A percentile compares a stretch with the other conserved stretches of the same genome.
Conservation (phyloP, 2,888 invertebrate genomes). For the Tetramorium bicarinatum region DNA sequence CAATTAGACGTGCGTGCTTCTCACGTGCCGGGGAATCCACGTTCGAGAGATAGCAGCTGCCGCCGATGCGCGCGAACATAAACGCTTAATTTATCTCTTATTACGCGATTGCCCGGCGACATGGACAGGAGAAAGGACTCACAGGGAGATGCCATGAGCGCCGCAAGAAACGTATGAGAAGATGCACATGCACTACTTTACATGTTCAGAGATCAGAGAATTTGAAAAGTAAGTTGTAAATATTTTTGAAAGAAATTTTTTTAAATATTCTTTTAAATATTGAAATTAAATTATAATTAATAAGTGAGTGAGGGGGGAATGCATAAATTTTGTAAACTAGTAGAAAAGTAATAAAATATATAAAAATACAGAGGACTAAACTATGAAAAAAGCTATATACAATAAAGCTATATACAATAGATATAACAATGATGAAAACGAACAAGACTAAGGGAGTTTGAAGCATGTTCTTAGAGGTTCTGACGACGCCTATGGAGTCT, state of each 20-base stretch:
- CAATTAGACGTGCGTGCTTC: slow-evolving; percentile 34
- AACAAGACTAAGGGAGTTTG: not conserved
- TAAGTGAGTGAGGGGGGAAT: not conserved
- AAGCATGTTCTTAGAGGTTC: too few relatives aligned
- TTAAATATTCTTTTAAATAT: not conserved
- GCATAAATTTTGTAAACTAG: not conserved
- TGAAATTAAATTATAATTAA: not conserved
- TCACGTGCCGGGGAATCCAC: slow-evolving; percentile 21
- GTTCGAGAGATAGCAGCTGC: slow-evolving; percentile 26
- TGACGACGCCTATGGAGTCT: not conserved
- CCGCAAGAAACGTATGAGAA: not conserved
- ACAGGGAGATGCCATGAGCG: slow-evolving; percentile 18
- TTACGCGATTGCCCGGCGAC: slow-evolving; percentile 49
- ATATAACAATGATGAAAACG: not conserved
- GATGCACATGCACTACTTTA: not conserved
- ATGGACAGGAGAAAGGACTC: slow-evolving; percentile 25
- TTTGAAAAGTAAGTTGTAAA: not conserved
- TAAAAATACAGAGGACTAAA: not conserved
- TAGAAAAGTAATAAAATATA: not conserved
- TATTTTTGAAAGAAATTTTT: not conserved
- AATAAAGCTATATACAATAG: not conserved
- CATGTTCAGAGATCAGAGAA: not conserved
- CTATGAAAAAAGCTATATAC: not conserved
- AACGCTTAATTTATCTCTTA: slow-evolving; percentile 61
- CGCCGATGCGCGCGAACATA: slow-evolving; percentile 21